phyloP scores from a whole-genome alignment of 2,888 invertebrate genomes.

The Nymphalis c-album region DNA sequence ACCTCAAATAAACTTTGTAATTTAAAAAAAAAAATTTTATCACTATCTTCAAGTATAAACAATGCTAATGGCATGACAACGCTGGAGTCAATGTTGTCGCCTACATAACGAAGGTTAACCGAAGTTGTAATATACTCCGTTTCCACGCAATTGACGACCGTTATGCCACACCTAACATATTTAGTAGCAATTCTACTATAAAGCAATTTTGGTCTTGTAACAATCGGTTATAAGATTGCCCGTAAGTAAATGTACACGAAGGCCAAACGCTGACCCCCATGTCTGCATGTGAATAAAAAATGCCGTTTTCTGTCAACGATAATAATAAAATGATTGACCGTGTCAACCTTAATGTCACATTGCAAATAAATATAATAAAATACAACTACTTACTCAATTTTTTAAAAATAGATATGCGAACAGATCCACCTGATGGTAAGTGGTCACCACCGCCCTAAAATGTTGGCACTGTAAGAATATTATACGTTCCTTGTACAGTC shows the following conservation, averaged over 20 bases:
- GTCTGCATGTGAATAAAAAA: conserved; percentile 26
- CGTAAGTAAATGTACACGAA: conserved; percentile 48
- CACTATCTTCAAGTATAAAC: conserved; percentile 27
- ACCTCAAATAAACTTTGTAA: conserved; percentile 25
- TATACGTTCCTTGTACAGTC: too few species aligned
- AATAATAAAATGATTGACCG: conserved; percentile 25
- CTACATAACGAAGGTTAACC: conserved; percentile 60
- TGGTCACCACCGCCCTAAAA: too few species aligned
- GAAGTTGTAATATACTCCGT: conserved; percentile 36
- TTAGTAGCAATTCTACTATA: conserved; percentile 45
- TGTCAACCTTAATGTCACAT: not conserved
- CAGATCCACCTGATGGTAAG: too few species aligned
- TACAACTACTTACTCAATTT: too few species aligned
- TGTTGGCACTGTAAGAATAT: too few species aligned
- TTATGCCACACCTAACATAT: conserved; percentile 53
- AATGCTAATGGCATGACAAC: conserved; percentile 17
- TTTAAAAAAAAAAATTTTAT: conserved; percentile 21
- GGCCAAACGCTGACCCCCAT: conserved; percentile 43
- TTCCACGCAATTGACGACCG: conserved; percentile 41
- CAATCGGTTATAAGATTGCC: conserved; percentile 60
- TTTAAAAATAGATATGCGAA: not conserved
- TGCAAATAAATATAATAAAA: not conserved
- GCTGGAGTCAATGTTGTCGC: conserved; percentile 49
- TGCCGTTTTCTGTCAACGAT: conserved; percentile 24
- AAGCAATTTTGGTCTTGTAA: conserved; percentile 49